These are phyloP conservation scores for Hipparchia semele DNA, from an alignment of 2,888 invertebrate species.

Conservation along the genomic window DNA sequence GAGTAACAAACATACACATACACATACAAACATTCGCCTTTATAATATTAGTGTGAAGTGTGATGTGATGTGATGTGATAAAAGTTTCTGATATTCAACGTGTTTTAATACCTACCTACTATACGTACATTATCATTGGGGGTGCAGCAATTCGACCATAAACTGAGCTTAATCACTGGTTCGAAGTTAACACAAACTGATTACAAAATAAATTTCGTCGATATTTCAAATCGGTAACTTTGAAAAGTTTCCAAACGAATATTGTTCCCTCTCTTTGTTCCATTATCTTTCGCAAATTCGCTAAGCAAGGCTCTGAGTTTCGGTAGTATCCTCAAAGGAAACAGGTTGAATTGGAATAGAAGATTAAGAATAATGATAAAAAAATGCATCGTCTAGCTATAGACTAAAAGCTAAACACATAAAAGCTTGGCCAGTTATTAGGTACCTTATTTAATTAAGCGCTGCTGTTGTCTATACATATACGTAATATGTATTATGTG, in stretches of 20 bases:
- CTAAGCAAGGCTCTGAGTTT: not conserved
- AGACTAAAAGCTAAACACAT: too few species aligned
- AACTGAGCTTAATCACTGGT: not conserved
- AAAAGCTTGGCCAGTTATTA: too few species aligned
- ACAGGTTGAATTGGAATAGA: not conserved
- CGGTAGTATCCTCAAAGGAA: not conserved
- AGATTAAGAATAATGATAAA: not conserved
- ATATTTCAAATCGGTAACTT: constrained; percentile 6
- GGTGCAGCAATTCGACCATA: not conserved
- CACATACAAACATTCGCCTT: too few species aligned
- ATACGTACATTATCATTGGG: too few species aligned
- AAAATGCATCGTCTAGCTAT: not conserved
- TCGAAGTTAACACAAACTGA: not conserved
- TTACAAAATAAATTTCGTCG: not conserved
- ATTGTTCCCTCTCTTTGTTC: not conserved
- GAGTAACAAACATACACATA: too few species aligned
- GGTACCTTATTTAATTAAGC: too few species aligned
- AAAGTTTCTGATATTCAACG: too few species aligned
- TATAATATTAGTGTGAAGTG: too few species aligned
- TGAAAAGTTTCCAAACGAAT: not conserved
- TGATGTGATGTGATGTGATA: too few species aligned
- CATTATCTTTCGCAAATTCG: not conserved
- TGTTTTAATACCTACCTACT: too few species aligned
- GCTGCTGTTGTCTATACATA: too few species aligned
- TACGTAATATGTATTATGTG: too few species aligned